Evolutionary conservation across 1,140 invertebrate genomes (phyloP), one percentile per base, ranked within the genome.

Genomic region (Venturia canescens): DNA sequence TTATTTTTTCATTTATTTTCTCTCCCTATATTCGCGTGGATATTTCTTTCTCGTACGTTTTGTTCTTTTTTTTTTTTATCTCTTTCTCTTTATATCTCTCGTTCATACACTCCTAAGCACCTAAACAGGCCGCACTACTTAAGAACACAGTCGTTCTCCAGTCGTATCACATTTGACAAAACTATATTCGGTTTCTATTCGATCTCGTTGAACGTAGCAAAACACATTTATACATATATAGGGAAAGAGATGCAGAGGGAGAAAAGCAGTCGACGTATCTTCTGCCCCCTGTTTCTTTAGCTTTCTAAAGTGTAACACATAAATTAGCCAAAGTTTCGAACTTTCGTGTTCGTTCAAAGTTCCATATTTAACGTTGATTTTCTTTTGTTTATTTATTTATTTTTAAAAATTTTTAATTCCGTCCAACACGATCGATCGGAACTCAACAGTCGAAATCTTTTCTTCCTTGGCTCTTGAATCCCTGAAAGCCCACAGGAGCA

Each of bases 81-180:
- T 80, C 7, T 11, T 44, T 44, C 38, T 44, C 5, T 44, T 13
- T 6, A 11, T 44, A 44, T 71, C 53, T 76, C 72, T 80, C 63
- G 67, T 72, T 77, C 84, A 88, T 11, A 44, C 38, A 44, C 38
- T 44, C 87, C 86, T 91, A 92, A 90, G 89, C 89, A 90, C 88
- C 90, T 91, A 91, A 83, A 88, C 90, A 91, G 90, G 90, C 88
- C 90, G 50, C 50, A 91, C 90, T 90, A 89, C 91, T 89, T 31
- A 91, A 90, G 89, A 92, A 91, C 89, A 91, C 89, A 89, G 86
- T 89, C 38, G 38, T 53, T 85, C 88, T 86, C 80, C 83, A 87
- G 88, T 91, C 86, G 85, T 91, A 92, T 91, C 90, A 92, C 90
- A 91, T 86, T 86, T 83, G 83, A 86, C 82, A 84, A 80, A 70